A percentile compares a stretch with the other conserved stretches of the same genome.
These are phyloP conservation scores for Aegithalos caudatus DNA, from an alignment of 2,113 vertebrate species.

Conservation along the genomic window DNA sequence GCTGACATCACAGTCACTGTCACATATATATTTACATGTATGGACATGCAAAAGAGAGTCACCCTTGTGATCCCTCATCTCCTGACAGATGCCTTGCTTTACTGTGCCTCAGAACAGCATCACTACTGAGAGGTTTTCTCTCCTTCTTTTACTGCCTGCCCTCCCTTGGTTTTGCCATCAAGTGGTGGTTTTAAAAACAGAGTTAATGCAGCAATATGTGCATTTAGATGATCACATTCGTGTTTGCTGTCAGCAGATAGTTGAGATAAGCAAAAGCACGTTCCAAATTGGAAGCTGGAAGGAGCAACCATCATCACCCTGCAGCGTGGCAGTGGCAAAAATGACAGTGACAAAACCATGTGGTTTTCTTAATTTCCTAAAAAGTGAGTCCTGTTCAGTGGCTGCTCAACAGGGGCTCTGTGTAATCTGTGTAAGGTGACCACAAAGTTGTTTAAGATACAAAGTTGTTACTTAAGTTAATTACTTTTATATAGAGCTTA, in stretches of 20 bases:
- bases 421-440: accelerated
- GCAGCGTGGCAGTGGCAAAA: background rate
- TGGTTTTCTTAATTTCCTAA: background rate
- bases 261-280: background rate
- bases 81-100: background rate
- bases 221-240: background rate
- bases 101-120: background rate
- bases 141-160: background rate
- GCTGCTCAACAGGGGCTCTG: accelerated
- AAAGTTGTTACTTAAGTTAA: background rate
- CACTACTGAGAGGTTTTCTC: background rate
- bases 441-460: background rate
- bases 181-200: background rate
- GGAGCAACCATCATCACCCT: background rate
- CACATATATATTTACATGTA: background rate
- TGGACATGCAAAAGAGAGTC: background rate
- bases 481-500: background rate
- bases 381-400: background rate
- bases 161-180: background rate
- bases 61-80: background rate
- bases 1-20: background rate
- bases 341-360: background rate
- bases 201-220: background rate
- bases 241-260: background rate
- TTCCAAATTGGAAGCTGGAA: background rate